These are phyloP conservation scores for Grantiella picta DNA, from an alignment of 2,113 vertebrate species.

Conservation along the genomic window DNA sequence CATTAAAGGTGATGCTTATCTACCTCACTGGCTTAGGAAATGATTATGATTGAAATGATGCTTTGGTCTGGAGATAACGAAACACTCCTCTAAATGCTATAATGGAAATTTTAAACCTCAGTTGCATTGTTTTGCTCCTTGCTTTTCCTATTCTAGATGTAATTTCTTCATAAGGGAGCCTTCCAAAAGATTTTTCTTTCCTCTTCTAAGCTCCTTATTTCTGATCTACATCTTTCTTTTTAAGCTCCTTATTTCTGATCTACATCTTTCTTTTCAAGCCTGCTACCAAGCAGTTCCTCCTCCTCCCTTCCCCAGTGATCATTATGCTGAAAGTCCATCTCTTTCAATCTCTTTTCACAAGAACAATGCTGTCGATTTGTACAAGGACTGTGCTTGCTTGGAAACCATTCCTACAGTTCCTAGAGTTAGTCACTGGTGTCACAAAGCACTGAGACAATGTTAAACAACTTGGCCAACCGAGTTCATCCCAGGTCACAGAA, in stretches of 20 bases:
- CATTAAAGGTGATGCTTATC: neutral
- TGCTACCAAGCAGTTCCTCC: neutral
- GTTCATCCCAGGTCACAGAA: neutral
- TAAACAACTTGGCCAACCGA: neutral
- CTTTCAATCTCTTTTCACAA: neutral
- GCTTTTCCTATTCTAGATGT: neutral
- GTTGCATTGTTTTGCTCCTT: neutral
- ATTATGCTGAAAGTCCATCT: neutral
- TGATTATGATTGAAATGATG: neutral
- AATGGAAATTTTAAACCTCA: neutral
- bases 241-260: neutral
- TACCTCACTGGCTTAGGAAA: neutral
- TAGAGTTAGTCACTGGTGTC: neutral
- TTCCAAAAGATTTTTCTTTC: neutral
- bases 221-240: neutral
- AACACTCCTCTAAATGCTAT: neutral
- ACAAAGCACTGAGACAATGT: neutral
- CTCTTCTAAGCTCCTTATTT: neutral
- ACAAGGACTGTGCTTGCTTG: neutral
- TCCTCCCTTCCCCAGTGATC: neutral
- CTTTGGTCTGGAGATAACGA: neutral
- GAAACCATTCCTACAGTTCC: neutral
- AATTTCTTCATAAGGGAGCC: neutral
- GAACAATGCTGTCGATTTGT: neutral
- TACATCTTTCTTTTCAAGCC: neutral